These are phyloP conservation scores for Campoplex capitator DNA, from an alignment of 2,888 invertebrate species.

Conservation along the genomic window DNA sequence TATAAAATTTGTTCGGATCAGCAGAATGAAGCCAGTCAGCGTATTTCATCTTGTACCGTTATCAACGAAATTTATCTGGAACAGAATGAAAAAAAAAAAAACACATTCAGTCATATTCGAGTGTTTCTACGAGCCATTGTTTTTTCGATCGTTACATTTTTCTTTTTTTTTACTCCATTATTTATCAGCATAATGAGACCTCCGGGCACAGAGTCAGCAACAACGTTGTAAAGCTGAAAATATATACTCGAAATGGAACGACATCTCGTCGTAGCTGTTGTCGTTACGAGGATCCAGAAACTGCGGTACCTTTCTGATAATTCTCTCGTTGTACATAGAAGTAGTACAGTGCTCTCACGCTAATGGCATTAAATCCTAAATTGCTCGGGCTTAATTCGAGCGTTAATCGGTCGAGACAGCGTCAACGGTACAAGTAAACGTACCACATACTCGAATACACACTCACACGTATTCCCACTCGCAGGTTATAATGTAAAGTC, in stretches of 20 bases:
- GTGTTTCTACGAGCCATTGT: slow-evolving; percentile 13
- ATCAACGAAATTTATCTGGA: slow-evolving; percentile 27
- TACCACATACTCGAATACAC: not conserved
- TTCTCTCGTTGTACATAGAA: slow-evolving; percentile 21
- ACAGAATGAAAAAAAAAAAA: slow-evolving; percentile 37
- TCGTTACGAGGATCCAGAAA: slow-evolving; percentile 5
- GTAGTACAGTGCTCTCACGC: slow-evolving; percentile 37
- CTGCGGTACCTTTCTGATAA: slow-evolving; percentile 13
- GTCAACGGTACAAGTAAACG: slow-evolving; percentile 45
- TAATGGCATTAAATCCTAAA: slow-evolving; percentile 69
- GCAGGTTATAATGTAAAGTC: not conserved
- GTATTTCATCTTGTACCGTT: slow-evolving; percentile 13
- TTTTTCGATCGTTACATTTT: slow-evolving; percentile 2
- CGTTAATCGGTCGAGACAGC: slow-evolving; percentile 60
- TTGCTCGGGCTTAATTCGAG: slow-evolving; percentile 67
- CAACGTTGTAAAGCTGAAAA: slow-evolving; percentile 9
- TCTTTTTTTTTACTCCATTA: slow-evolving; percentile 7
- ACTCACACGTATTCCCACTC: slow-evolving; percentile 1
- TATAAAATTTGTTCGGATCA: not conserved
- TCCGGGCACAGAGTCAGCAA: slow-evolving; percentile 3
- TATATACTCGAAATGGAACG: slow-evolving; percentile 52
- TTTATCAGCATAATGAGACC: slow-evolving; percentile 28
- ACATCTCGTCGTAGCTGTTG: slow-evolving; percentile 25
- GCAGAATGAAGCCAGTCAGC: slow-evolving; percentile 6
- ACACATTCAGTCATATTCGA: not conserved